Evolutionary conservation across 2,113 vertebrate genomes (phyloP).

Genomic region (Vulpes ferrilata): DNA sequence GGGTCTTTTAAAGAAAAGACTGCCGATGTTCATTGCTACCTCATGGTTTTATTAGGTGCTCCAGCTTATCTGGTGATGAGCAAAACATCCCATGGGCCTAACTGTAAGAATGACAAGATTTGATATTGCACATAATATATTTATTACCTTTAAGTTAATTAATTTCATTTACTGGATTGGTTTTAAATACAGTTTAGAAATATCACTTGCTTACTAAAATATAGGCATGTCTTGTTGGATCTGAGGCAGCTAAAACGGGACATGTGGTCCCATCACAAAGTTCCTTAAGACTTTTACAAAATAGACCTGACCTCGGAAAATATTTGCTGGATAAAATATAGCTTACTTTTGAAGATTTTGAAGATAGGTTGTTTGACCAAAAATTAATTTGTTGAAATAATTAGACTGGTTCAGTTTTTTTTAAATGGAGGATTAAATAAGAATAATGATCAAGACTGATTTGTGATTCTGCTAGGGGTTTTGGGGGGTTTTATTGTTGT

Average conservation of each 20-base stretch:
- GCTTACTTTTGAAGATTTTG: not conserved
- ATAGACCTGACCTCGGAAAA: not conserved
- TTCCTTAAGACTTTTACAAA: not conserved
- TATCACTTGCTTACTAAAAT: not conserved
- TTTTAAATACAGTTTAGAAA: not conserved
- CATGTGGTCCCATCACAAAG: not conserved
- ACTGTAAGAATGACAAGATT: not conserved
- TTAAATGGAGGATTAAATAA: not conserved
- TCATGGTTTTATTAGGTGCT: not conserved
- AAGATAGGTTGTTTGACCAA: not conserved
- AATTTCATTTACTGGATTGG: not conserved
- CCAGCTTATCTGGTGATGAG: not conserved
- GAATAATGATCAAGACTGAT: conserved; percentile 35
- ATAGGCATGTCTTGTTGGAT: not conserved
- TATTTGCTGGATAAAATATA: not conserved
- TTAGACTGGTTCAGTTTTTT: not conserved
- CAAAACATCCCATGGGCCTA: not conserved
- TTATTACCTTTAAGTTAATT: not conserved
- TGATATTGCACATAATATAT: not conserved
- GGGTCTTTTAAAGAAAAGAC: not conserved
- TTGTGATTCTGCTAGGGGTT: not conserved
- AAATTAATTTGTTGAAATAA: not conserved
- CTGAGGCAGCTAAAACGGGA: not conserved
- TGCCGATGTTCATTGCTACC: not conserved
- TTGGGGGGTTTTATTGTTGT: not conserved